Conservation (phyloP, 1,140 invertebrate species). For the Zaprionus ghesquierei region DNA sequence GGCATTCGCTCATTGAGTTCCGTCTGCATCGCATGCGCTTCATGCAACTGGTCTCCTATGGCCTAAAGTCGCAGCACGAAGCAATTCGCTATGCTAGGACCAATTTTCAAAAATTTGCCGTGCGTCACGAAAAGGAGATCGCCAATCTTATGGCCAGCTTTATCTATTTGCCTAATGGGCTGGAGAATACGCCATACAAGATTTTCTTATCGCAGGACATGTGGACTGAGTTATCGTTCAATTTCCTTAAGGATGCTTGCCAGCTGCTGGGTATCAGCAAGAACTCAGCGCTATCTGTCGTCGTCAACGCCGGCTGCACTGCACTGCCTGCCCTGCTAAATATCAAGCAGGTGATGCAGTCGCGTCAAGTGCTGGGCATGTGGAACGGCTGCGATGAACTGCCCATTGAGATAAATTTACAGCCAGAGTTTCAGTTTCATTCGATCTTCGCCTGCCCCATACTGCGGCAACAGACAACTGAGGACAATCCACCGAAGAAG, state of each 20-base stretch:
- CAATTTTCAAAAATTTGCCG: slow-evolving; percentile 93
- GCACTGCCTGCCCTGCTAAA: slow-evolving; percentile 96
- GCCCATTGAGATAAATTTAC: slow-evolving; percentile 96
- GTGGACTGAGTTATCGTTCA: slow-evolving; percentile 93
- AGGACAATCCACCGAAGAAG: slow-evolving; percentile 98
- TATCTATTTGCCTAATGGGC: slow-evolving; percentile 90
- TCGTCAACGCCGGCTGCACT: slow-evolving; percentile 95
- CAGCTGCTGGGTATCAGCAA: slow-evolving; percentile 94
- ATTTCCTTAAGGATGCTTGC: slow-evolving; percentile 97
- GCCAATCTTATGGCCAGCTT: slow-evolving; percentile 95
- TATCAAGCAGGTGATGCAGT: slow-evolving; percentile 97
- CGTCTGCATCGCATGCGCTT: slow-evolving; percentile 89
- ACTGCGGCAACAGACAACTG: slow-evolving; percentile 96
- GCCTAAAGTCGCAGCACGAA: slow-evolving; percentile 68
- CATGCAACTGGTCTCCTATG: slow-evolving; percentile 82
- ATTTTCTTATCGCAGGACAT: slow-evolving; percentile 90
- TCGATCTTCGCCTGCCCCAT: slow-evolving; percentile 99
- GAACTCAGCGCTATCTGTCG: slow-evolving; percentile 87
- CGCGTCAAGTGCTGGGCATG: slow-evolving; percentile 95
- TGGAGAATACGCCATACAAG: slow-evolving; percentile 92
- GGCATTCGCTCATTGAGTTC: slow-evolving; percentile 92
- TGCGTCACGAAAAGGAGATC: slow-evolving; percentile 92
- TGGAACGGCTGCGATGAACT: slow-evolving; percentile 98
- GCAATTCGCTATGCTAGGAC: slow-evolving; percentile 94
- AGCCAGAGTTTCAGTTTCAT: slow-evolving; percentile 89